Base-by-base conservation (phyloP, 2,797 vertebrate species). In the Channa striata region DNA sequence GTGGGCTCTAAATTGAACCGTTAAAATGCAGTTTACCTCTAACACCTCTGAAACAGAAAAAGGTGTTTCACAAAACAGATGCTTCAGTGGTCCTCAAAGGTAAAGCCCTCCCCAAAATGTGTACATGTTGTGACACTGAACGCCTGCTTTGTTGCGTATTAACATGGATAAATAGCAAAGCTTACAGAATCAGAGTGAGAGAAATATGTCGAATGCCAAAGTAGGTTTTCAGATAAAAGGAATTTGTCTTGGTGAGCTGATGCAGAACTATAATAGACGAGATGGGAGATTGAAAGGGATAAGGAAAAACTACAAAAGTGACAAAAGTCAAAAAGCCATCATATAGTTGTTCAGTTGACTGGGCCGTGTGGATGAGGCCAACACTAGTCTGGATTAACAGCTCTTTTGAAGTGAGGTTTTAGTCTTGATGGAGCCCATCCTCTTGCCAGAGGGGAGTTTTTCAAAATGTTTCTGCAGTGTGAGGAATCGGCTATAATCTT, bases 1-100 rank as follows among this genome's bases (percentile, higher is more conserved):
- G 72, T 47, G 44, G 80, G 79, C 77, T 74, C 59, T 64, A 64
- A 88, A 85, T 76, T 85, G 81, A 91, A 85, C 79, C 80, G 59
- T 87, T 90, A 68, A 78, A 86, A 89, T 84, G 77, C 48, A 9
- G 78, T 87, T 89, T 78, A 68, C 46, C 34, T 50, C 67, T 59
- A n/a, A 74, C 80, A 82, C 87, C 80, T 77, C 73, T 67, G 62
- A 42, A 72, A 58, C 20, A 59, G 77, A 66, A 68, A 74, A 78
- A 76, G n/a, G n/a, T n/a, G n/a, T n/a, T n/a, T n/a, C n/a, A n/a
- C n/a, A n/a, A 74, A 84, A 70, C 81, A 88, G 82, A 82, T 89
- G 86, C 80, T 72, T 59, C 50, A 57, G 63, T 59, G 20, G 34
- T 67, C 44, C 62, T 67, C 61, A 47, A 68, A 76, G 65, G 68